Base-by-base conservation (phyloP, 2,888 invertebrate genomes). In the Pterostichus madidus region DNA sequence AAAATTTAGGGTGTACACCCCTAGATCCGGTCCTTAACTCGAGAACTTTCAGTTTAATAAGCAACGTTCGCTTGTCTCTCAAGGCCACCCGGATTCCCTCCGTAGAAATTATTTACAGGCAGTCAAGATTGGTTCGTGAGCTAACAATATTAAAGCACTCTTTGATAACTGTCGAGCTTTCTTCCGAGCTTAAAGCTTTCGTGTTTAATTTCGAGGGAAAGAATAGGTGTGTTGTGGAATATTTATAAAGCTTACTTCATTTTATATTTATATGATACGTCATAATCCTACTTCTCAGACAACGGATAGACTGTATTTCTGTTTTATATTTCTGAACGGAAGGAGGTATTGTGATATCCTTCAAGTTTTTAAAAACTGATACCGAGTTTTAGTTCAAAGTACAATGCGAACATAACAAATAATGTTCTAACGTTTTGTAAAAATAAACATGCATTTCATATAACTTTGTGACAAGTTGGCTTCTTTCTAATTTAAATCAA, bases 121-220 rank as follows among this genome's bases (percentile, higher is more conserved):
- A 64, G 35, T 5, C 49, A 49, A 64, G 64, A 64, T 64, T 64
- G 64, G 64, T 64, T 64, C 64, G 32, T 32, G 32, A n/a, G 64
- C 35, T 64, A 35, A 64, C 64, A 64, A 64, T 64, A 35, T 64
- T 64, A 64, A 64, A 64, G n/a, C 32, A 13, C 35, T 39, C 35
- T 64, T 64, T 64, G 64, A 64, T 64, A 64, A 64, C 64, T 64
- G 64, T 35, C 64, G 35, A 35, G 64, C 35, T 39, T 49, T 49
- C 49, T 49, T 49, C 11, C 2, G 13, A 5, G n/a, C 49, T 49
- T 49, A 13, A 11, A 49, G 35, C 35, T 31, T 59, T 64, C 64
- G 31, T 64, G 64, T 64, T 35, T 64, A 31, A 64, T 64, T 35
- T 35, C 35, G 13, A 2, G 64, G 35, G 13, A 64, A 64, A 49